Evolutionary conservation across 2,888 invertebrate genomes (phyloP).

Genomic region (Megamerina dolium): DNA sequence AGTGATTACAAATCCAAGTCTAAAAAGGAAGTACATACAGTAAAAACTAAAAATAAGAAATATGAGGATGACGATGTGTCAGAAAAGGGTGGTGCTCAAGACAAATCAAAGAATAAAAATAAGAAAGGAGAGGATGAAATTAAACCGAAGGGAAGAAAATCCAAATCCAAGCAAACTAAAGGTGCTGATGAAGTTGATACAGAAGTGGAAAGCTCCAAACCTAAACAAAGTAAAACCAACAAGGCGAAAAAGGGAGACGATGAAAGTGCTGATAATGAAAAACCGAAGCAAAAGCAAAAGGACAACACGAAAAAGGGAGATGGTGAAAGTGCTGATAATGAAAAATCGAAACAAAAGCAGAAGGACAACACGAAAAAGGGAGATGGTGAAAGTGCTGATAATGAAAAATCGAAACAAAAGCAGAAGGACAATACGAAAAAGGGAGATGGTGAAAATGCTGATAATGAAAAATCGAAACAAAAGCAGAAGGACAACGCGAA

Average conservation of each 20-base stretch:
- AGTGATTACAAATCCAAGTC: no score
- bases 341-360: not conserved
- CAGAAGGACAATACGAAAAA: not conserved
- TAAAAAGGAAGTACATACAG: no score
- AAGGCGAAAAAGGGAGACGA: not conserved
- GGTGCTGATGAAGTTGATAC: not conserved
- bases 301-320: not conserved
- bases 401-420: not conserved
- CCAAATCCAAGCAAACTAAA: conserved; percentile 1
- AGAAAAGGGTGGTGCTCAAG: not conserved
- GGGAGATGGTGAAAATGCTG: not conserved
- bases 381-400: not conserved
- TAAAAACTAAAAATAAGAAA: not conserved
- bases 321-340: not conserved
- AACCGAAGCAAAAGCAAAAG: conserved; percentile 5
- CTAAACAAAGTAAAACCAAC: no score
- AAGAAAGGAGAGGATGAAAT: not conserved
- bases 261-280: conserved; percentile 3
- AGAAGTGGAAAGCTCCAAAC: conserved; percentile 2
- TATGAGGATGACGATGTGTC: not conserved
- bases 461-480: not conserved
- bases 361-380: conserved; percentile 1
- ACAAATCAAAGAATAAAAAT: not conserved
- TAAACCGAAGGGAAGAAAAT: conserved; percentile 1
- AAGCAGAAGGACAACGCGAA: not conserved